Percentiles rank a stretch among this genome's conserved stretches.
These are phyloP conservation scores for Oceanites oceanicus DNA, from an alignment of 2,113 vertebrate species.

Conservation along the genomic window DNA sequence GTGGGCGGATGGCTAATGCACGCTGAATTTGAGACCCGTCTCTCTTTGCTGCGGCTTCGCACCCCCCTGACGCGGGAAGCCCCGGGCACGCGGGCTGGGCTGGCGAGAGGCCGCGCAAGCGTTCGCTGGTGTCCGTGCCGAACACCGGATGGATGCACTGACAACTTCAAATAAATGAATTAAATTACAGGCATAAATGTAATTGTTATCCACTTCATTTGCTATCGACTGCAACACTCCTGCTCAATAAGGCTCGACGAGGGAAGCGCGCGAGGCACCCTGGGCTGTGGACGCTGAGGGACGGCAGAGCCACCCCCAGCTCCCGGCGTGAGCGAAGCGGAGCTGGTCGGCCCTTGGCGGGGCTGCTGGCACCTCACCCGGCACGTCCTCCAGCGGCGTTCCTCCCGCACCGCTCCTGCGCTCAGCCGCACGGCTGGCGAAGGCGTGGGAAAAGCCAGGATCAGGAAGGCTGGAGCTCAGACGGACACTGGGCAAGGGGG, in stretches of 20 bases:
- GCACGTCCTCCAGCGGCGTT: no score
- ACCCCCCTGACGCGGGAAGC: rapidly evolving
- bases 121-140: not conserved
- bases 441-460: not conserved
- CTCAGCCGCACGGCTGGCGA: rapidly evolving
- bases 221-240: not conserved
- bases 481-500: not conserved
- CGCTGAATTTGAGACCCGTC: no score
- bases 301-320: not conserved
- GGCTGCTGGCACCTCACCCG: not conserved
- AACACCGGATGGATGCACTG: not conserved
- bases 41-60: not conserved
- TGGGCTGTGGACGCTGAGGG: rapidly evolving
- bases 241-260: not conserved
- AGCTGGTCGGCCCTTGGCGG: not conserved
- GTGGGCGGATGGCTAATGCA: rapidly evolving
- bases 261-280: not conserved
- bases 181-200: not conserved
- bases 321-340: rapidly evolving
- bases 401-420: not conserved
- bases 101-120: not conserved
- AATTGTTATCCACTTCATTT: not conserved
- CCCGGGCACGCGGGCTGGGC: not conserved
- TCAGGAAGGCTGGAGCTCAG: not conserved
- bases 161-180: not conserved